Evolutionary conservation across 2,113 vertebrate species (phyloP), one percentile per base, ranked within the genome.

Genomic region (Hydrolagus affinis): DNA sequence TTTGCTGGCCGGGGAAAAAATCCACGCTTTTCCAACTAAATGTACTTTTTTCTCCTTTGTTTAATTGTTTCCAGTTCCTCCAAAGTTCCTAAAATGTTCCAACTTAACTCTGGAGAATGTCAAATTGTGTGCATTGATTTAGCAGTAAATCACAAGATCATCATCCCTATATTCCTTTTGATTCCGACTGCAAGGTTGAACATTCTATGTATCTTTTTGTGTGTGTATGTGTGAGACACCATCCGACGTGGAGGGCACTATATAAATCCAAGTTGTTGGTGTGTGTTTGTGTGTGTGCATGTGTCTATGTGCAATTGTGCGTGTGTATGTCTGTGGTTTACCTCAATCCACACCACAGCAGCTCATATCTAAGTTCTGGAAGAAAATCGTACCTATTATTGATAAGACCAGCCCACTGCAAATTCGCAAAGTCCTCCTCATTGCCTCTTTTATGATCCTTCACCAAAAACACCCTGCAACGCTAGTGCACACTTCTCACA

Each of bases 21-120:
- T 68, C 78, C 78, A 83, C 66, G 3, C 8, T 83, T 83, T 83
- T 62, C 78, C 30, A 83, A 83, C 78, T 62, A 30, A 83, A 83
- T 68, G 78, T 83, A 60, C 19, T 64, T 80, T 77, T 23, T 17
- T 30, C 30, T 83, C 17, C 0, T 44, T 44, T 44, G 1, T 44
- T 44, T n/a, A n/a, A n/a, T n/a, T n/a, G n/a, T 11, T 57, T 62
- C 77, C 77, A 83, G 60, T 66, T 30, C 21, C 17, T 28, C 78
- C 60, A 83, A 62, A 66, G 78, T 68, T 64, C 62, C 23, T 44
- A 28, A 28, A 80, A 64, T 83, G 78, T 28, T 25, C 25, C 60
- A 25, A 17, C 44, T 44, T 6, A 10, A 66, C 62, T 83, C 78
- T 68, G 76, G 78, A 30, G 78, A 68, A 68, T 17, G 32, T 83